Base-by-base conservation (phyloP, 2,888 invertebrate genomes). In the Sipunculus nudus region DNA sequence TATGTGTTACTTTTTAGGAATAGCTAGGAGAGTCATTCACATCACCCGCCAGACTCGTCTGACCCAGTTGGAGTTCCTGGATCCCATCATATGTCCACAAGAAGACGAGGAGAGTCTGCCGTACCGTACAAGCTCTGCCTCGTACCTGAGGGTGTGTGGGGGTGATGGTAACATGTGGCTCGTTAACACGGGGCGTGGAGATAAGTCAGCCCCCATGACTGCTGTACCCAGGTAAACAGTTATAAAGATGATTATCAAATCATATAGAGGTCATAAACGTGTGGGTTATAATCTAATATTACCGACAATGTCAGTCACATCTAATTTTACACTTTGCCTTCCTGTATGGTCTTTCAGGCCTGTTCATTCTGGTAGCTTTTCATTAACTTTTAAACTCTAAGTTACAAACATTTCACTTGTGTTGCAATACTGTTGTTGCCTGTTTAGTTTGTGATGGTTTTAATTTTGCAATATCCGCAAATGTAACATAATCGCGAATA, bases 81-180 rank as follows among this genome's bases (percentile, higher is more conserved):
- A 56, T n/a, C 58, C 61, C 6, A 53, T 45, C 43, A 40, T 61
- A 25, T 53, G 61, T 31, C 47, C 39, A 13, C 57, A 58, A 46
- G 57, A 52, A n/a, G n/a, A 39, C 31, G 58, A 47, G 13, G 47
- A 23, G 32, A 39, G 49, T 31, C 61, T 48, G 16, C 56, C 54
- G 16, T 64, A 61, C 38, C 49, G 43, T 13, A 53, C 53, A 13
- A 31, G 41, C 25, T 50, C 62, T 13, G 40, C 50, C 23, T 49
- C 41, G 29, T 59, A 55, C 43, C 40, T 65, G 25, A 41, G 62
- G 19, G 59, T 55, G 19, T 25, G 38, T 6, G 53, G 58, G 31
- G 35, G 32, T 4, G 52, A 63, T 35, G 53, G 62, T 19, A 43
- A 48, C 21, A 49, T 62, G 43, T 45, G 38, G 19, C 28, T 58